Percentiles rank a stretch among this genome's conserved stretches.
Conservation (phyloP, 2,888 invertebrate genomes). For the Ellobium chinense region DNA sequence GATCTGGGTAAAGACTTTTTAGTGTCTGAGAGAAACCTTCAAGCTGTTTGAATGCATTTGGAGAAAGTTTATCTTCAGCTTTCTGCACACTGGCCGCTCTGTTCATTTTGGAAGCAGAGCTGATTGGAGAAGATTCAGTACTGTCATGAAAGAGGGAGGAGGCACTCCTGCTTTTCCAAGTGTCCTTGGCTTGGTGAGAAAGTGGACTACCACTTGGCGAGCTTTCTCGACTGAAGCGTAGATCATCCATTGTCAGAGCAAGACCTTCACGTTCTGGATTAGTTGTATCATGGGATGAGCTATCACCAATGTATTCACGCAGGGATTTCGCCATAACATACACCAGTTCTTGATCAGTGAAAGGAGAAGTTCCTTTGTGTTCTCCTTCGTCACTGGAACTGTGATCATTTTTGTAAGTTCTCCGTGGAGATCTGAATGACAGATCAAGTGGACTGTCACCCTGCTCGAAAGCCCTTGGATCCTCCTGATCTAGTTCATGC, state of each 20-base stretch:
- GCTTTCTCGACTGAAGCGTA: slow-evolving; percentile 5
- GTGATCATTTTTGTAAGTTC: neutral
- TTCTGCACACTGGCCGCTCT: neutral
- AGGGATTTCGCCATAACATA: slow-evolving; percentile 41
- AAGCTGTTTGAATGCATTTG: slow-evolving; percentile 40
- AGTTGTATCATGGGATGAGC: slow-evolving; percentile 5
- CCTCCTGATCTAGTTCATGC: neutral
- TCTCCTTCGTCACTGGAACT: neutral
- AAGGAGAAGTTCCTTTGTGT: slow-evolving; percentile 27
- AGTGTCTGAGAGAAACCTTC: neutral
- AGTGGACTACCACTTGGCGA: neutral
- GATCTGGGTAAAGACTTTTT: neutral
- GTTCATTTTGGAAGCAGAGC: slow-evolving; percentile 46
- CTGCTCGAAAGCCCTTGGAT: neutral
- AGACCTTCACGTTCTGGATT: slow-evolving; percentile 34
- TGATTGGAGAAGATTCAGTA: slow-evolving; percentile 33
- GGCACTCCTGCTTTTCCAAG: slow-evolving; percentile 15
- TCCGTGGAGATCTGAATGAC: neutral
- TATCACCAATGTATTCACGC: slow-evolving; percentile 19
- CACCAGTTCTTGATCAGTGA: slow-evolving; percentile 42
- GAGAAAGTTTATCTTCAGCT: slow-evolving; percentile 28
- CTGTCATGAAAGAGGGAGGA: slow-evolving; percentile 40
- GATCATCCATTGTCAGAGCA: slow-evolving; percentile 43
- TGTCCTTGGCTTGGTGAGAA: neutral
- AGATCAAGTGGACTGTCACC: neutral